Evolutionary conservation across 2,888 invertebrate species (phyloP).

Genomic region (Phaedon cochleariae): DNA sequence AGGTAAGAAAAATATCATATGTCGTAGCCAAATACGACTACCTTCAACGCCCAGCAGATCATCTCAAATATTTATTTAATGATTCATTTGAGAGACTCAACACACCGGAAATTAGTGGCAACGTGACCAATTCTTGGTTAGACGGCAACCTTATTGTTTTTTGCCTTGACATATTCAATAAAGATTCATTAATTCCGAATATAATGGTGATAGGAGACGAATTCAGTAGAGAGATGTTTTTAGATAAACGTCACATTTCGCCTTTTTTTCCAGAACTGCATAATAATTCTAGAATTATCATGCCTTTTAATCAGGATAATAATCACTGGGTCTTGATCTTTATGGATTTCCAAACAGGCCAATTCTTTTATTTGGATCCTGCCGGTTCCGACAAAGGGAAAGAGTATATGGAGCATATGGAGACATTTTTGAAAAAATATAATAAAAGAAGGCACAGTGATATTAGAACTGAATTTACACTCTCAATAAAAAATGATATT

Average conservation of each 20-base stretch:
- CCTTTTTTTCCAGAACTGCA: background rate
- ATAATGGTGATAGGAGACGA: background rate
- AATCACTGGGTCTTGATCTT: constrained; percentile 6
- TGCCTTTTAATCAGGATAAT: background rate
- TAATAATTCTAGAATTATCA: background rate
- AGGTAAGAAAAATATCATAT: background rate
- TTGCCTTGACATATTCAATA: constrained; percentile 3
- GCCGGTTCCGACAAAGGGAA: no score
- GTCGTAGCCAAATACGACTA: constrained; percentile 4
- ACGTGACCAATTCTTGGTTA: background rate
- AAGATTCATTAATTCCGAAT: background rate
- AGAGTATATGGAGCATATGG: background rate
- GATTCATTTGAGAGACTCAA: constrained; percentile 3
- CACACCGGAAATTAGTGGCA: background rate
- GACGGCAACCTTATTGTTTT: background rate
- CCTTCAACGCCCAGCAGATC: background rate
- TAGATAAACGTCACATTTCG: constrained; percentile 3
- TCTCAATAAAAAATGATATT: background rate
- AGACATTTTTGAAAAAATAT: background rate
- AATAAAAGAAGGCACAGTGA: background rate
- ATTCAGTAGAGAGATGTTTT: constrained; percentile 4
- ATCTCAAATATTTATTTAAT: constrained; percentile 1
- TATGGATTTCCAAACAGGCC: background rate
- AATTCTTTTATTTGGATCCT: constrained; percentile 2
- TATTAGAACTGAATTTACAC: background rate